phyloP scores from a whole-genome alignment of 2,797 vertebrate genomes.

The Aplochiton taeniatus region DNA sequence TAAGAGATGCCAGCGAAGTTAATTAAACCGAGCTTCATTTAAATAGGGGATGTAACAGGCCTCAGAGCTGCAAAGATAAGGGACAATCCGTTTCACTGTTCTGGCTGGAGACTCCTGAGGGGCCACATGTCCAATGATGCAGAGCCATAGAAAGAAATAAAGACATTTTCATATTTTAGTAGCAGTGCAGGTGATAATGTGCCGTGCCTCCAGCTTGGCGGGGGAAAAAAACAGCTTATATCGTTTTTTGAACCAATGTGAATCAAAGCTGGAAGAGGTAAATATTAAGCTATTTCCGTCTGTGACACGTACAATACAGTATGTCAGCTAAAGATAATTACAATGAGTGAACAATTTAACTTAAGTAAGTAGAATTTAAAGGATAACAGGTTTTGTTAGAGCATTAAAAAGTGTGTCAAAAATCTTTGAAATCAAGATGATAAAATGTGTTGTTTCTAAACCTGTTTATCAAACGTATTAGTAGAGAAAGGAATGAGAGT shows the following conservation, averaged over 20 bases:
- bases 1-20: conserved; percentile 36
- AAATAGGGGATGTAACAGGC: conserved; percentile 23
- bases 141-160: not conserved
- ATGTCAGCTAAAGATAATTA: no score
- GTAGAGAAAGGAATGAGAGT: no score
- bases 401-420: no score
- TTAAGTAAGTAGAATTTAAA: no score
- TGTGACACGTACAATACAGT: no score
- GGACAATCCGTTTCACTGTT: conserved; percentile 24
- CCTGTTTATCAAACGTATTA: no score
- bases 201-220: no score
- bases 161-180: not conserved
- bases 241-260: conserved; percentile 2
- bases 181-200: not conserved
- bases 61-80: conserved; percentile 32
- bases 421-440: no score
- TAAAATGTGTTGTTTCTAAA: no score
- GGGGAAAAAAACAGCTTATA: not conserved
- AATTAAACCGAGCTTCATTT: conserved; percentile 38
- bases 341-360: no score
- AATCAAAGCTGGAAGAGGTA: conserved; percentile 21
- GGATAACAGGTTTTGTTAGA: no score
- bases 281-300: conserved; percentile 6
- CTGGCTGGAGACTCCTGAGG: conserved; percentile 16
- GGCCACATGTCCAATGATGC: conserved; percentile 1